Conservation (phyloP, 37 sponge, comb jelly and placozoan genomes). For the Eunapius fragilis region DNA sequence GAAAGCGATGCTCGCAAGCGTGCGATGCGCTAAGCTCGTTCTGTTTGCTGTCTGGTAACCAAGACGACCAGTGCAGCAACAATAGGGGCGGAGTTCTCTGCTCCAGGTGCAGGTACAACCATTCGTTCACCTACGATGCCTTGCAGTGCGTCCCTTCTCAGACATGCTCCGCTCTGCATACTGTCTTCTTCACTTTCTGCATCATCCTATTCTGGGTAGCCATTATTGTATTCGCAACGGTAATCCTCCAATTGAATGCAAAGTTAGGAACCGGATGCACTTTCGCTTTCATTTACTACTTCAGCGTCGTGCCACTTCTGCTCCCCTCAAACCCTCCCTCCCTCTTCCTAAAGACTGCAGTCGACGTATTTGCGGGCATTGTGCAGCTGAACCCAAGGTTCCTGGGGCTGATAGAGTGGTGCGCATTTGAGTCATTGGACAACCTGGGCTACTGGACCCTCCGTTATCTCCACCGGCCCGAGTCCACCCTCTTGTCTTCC, state of each 20-base stretch:
- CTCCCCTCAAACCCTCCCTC: not conserved
- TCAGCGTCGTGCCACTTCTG: not conserved
- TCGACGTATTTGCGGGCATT: not conserved
- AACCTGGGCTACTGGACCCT: not conserved
- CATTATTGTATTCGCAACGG: not conserved
- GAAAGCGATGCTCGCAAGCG: not conserved
- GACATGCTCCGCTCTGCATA: not conserved
- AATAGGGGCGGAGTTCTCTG: slow-evolving; percentile 9
- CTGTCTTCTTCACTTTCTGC: not conserved
- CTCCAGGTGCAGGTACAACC: not conserved
- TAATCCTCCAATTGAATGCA: slow-evolving; percentile 2
- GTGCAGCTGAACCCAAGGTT: slow-evolving; percentile 23
- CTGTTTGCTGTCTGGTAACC: not conserved
- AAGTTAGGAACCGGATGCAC: not conserved
- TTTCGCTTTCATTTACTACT: slow-evolving; percentile 29
- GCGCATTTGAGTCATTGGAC: not conserved
- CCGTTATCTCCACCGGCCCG: slow-evolving; percentile 1
- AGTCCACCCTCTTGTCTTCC: slow-evolving; percentile 16
- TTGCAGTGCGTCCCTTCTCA: not conserved
- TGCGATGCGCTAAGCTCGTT: not conserved
- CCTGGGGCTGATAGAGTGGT: not conserved
- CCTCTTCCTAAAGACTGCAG: not conserved
- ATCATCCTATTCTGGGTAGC: not conserved
- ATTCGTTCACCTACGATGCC: slow-evolving; percentile 17
- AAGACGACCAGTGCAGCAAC: slow-evolving; percentile 7